Percentiles rank a stretch among this genome's conserved stretches.
Conservation (phyloP, 2,797 vertebrate genomes). For the Clarias platycephalus region DNA sequence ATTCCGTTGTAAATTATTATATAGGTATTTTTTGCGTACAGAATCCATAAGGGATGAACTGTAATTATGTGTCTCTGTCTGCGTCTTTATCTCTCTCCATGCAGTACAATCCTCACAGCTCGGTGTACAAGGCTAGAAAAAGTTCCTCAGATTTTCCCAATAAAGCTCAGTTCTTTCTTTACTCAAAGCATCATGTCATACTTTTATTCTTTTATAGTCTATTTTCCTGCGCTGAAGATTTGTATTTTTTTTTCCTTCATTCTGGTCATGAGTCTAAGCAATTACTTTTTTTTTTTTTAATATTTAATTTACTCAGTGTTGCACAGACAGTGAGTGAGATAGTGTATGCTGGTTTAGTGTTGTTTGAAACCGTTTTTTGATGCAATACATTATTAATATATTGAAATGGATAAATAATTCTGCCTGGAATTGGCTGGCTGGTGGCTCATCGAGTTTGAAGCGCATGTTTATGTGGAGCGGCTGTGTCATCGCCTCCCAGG, state of each 20-base stretch:
- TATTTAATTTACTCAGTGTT: conserved; percentile 54
- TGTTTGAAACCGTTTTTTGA: conserved; percentile 64
- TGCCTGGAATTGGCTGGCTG: conserved; percentile 58
- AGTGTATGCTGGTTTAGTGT: conserved; percentile 56
- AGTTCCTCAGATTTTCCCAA: conserved; percentile 43
- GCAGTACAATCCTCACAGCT: conserved; percentile 8
- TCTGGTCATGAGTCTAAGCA: conserved; percentile 58
- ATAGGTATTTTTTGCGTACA: not conserved
- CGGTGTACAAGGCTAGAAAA: conserved; percentile 8
- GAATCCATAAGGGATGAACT: not conserved
- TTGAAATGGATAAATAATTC: conserved; percentile 65
- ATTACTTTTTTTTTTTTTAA: conserved; percentile 61
- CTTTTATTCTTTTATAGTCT: conserved; percentile 47
- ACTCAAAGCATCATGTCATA: conserved; percentile 35
- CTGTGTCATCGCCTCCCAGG: conserved; percentile 48
- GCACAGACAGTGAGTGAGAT: conserved; percentile 44
- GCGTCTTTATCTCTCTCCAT: conserved; percentile 10
- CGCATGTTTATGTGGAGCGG: conserved; percentile 47
- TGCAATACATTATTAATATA: conserved; percentile 68
- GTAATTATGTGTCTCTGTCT: conserved; percentile 10
- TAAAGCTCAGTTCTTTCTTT: conserved; percentile 37
- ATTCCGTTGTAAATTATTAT: not conserved
- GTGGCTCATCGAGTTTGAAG: conserved; percentile 57
- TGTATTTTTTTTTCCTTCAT: conserved; percentile 31
- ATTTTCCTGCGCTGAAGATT: conserved; percentile 28